phyloP scores from a whole-genome alignment of 2,888 invertebrate genomes.

The Philonicus albiceps region DNA sequence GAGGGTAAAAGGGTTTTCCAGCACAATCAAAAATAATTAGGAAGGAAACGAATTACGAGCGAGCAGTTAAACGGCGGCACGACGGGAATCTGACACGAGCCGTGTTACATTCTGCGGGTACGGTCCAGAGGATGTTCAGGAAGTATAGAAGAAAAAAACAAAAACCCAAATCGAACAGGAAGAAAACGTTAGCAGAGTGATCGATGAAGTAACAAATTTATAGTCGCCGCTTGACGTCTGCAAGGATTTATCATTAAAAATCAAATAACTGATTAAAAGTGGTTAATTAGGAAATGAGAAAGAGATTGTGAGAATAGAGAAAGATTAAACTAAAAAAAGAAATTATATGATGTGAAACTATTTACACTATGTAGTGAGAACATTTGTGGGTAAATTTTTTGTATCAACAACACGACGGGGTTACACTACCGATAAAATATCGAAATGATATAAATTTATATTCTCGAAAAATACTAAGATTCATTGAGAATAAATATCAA shows the following conservation, averaged over 20 bases:
- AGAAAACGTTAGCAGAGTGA: neutral
- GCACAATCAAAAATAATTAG: conserved; percentile 26
- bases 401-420: neutral
- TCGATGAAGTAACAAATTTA: neutral
- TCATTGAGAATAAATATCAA: no score
- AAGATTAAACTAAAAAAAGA: neutral
- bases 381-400: neutral
- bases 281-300: neutral
- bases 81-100: conserved; percentile 8
- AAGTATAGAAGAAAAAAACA: conserved; percentile 2
- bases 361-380: neutral
- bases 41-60: neutral
- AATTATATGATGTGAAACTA: neutral
- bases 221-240: neutral
- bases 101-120: neutral
- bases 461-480: no score
- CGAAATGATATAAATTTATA: no score
- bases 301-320: neutral
- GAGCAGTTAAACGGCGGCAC: neutral
- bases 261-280: neutral
- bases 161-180: neutral
- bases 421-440: no score
- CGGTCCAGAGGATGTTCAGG: neutral
- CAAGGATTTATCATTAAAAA: neutral
- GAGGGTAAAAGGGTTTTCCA: conserved; percentile 13